Base-by-base conservation (phyloP, 2,888 invertebrate genomes). In the Julus scandinavius region DNA sequence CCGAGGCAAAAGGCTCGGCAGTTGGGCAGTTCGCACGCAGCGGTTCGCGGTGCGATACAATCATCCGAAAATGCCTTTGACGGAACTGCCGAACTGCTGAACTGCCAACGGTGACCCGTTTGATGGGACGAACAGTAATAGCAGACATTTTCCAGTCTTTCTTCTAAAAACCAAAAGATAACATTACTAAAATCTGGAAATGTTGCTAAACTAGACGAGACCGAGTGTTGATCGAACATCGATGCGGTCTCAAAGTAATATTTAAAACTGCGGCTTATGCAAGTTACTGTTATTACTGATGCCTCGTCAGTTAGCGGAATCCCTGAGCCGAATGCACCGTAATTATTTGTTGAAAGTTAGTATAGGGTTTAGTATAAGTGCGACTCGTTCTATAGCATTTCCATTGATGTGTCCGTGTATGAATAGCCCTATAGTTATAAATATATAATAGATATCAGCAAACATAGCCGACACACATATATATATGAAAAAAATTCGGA, bases 321-420 rank as follows among this genome's bases (percentile, higher is more conserved):
- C 63, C 63, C 63, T 15, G 63, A 63, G n/a, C n/a, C n/a, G 63
- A 63, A 63, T 6, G n/a, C 63, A 63, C 63, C 63, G 7, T 7
- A 45, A 63, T 63, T 63, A 63, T 63, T 63, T 63, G 63, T 63
- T 63, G 63, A 63, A 63, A 63, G 63, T 63, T 63, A 63, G 63
- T 63, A n/a, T 63, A 63, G 63, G n/a, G 5, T 63, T n/a, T 7
- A 63, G 63, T 63, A n/a, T 63, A 17, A n/a, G 63, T n/a, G 17
- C 17, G 63, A n/a, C n/a, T 63, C 63, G 63, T 63, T 63, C n/a
- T n/a, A 17, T 63, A 63, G 63, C 63, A 63, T 63, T 63, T 63
- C 63, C 63, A 63, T 63, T 63, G 63, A 63, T 63, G 63, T 63
- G 63, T 63, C 63, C 63, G 63, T 63, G 63, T 63, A 63, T 63